Evolutionary conservation across 2,888 invertebrate genomes (phyloP).

Genomic region (Dromius quadrimaculatus): DNA sequence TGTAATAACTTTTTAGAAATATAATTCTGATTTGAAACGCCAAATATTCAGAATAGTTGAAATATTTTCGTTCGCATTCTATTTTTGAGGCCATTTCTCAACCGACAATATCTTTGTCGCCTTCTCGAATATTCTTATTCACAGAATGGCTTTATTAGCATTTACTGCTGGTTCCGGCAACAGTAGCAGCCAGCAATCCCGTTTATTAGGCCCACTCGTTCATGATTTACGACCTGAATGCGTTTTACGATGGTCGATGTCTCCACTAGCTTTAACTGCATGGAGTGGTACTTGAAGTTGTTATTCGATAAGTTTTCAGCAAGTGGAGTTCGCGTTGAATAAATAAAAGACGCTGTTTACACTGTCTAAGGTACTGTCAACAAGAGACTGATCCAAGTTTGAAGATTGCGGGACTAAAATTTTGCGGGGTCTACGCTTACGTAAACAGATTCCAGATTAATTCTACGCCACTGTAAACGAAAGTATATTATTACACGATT

Average conservation of each 20-base stretch:
- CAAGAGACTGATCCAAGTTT: conserved; percentile 21
- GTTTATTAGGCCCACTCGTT: conserved; percentile 17
- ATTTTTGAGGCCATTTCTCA: conserved; percentile 1
- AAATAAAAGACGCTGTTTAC: conserved; percentile 23
- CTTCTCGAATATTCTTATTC: conserved; percentile 33
- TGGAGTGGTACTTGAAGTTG: too few relatives aligned
- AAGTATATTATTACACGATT: background rate
- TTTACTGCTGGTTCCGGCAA: conserved; percentile 34
- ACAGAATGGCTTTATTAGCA: conserved; percentile 38
- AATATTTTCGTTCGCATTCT: background rate
- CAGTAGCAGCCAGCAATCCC: conserved; percentile 1
- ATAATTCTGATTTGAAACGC: too few relatives aligned
- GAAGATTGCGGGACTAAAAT: conserved; percentile 27
- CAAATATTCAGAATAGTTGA: too few relatives aligned
- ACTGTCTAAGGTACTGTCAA: conserved; percentile 14
- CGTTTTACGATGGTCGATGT: conserved; percentile 27
- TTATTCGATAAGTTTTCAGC: conserved; percentile 30
- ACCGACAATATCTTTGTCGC: conserved; percentile 8
- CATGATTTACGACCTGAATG: conserved; percentile 19
- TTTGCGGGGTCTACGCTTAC: conserved; percentile 3
- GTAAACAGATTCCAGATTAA: conserved; percentile 21
- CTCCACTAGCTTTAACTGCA: background rate
- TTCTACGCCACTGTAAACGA: background rate
- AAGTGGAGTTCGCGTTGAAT: conserved; percentile 3
- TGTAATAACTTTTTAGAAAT: too few relatives aligned